Conservation (phyloP, 2,113 vertebrate species). For the Haemorhous mexicanus region DNA sequence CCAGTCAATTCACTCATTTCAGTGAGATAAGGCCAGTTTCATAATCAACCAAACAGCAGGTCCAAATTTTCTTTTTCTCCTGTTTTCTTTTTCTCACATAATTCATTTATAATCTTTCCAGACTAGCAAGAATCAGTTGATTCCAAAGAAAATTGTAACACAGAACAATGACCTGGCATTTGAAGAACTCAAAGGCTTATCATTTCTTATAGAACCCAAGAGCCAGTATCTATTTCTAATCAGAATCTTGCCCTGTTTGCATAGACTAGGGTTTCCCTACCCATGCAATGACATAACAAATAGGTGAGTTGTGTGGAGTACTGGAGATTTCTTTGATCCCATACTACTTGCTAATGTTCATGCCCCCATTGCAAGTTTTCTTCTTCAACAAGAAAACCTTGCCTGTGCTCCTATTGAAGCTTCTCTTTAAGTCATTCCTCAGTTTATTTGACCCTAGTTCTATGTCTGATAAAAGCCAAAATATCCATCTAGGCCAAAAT, state of each 20-base stretch:
- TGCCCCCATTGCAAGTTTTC: not conserved
- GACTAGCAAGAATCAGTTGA: not conserved
- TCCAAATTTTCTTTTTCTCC: not conserved
- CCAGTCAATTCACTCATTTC: not conserved
- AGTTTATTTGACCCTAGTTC: not conserved
- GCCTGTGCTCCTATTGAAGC: not conserved
- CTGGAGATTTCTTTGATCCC: not conserved
- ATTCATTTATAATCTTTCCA: not conserved
- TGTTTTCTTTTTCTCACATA: not conserved
- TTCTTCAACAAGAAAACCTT: not conserved
- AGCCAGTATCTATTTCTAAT: not conserved
- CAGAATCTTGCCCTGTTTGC: not conserved
- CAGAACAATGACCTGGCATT: not conserved
- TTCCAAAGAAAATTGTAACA: not conserved
- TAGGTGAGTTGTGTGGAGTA: not conserved
- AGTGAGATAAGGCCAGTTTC: not conserved
- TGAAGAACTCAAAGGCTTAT: not conserved
- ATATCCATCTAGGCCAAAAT: not conserved
- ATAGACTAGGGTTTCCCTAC: not conserved
- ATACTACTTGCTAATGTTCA: not conserved
- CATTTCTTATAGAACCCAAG: not conserved
- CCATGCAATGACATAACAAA: not conserved
- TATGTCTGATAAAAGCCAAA: not conserved
- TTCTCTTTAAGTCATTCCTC: not conserved
- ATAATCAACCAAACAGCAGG: not conserved